Conservation (phyloP, 2,797 vertebrate species). For the Melanitta fusca region DNA sequence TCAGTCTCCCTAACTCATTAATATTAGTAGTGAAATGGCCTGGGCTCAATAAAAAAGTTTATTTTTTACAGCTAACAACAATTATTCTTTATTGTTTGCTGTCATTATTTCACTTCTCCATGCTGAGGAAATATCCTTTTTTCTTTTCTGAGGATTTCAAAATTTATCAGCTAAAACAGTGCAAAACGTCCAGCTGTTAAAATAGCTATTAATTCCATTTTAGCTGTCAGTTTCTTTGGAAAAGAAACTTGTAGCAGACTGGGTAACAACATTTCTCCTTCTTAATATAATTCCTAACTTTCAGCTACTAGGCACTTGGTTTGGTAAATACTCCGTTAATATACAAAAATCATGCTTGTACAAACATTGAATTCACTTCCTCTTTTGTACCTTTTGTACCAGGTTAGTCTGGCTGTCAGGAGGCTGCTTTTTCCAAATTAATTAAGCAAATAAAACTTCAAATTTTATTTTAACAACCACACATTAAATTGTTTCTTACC, state of each 20-base stretch:
- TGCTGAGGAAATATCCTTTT: neutral
- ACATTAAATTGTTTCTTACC: neutral
- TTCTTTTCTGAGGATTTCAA: neutral
- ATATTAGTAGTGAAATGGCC: neutral
- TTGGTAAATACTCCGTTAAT: neutral
- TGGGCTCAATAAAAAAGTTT: neutral
- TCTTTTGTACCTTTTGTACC: neutral
- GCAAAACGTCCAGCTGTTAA: neutral
- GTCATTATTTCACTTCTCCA: neutral
- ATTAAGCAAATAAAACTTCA: neutral
- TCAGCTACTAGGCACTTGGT: neutral
- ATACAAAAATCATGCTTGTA: neutral
- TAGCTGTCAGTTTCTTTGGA: neutral
- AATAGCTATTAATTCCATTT: neutral
- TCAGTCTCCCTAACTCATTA: neutral
- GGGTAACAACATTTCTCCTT: neutral
- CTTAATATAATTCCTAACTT: neutral
- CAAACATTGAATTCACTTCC: neutral
- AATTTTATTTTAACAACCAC: neutral
- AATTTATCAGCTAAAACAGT: neutral
- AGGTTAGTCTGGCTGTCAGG: neutral
- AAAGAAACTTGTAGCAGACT: neutral
- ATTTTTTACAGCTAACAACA: neutral
- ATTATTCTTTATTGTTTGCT: neutral
- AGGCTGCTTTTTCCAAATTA: constrained; percentile 5